Percentiles rank a stretch among this genome's conserved stretches.
Conservation (phyloP, 1,140 invertebrate species). For the Drosophila miranda region DNA sequence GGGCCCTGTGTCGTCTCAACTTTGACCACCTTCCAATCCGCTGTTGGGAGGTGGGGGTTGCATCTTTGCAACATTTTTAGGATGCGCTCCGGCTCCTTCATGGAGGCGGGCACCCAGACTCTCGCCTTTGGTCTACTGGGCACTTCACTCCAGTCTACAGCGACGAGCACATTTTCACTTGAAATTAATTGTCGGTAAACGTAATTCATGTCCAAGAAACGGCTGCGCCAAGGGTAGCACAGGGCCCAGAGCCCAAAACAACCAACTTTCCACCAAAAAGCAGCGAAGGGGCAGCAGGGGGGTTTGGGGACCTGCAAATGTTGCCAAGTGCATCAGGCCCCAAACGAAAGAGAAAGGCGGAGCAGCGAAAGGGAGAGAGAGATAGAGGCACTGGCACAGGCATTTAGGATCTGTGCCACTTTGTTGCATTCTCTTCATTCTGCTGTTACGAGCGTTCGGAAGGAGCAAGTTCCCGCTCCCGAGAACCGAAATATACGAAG, state of each 20-base stretch:
- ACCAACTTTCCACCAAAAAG: conserved; percentile 17
- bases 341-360: neutral
- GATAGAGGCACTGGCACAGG: conserved; percentile 3
- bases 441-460: neutral
- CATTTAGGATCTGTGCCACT: conserved; percentile 26
- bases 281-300: neutral
- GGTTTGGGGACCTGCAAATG: conserved; percentile 28
- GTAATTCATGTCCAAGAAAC: conserved; percentile 79
- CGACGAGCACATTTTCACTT: conserved; percentile 80
- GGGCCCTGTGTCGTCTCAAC: too few relatives aligned
- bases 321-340: conserved; percentile 43
- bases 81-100: too few relatives aligned
- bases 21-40: too few relatives aligned
- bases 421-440: conserved; percentile 32
- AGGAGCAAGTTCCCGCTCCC: too few relatives aligned
- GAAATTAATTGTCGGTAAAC: conserved; percentile 81
- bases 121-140: too few relatives aligned
- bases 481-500: too few relatives aligned
- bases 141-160: too few relatives aligned
- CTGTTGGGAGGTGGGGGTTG: too few relatives aligned
- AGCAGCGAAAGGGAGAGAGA: neutral
- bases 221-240: conserved; percentile 36
- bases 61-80: too few relatives aligned
- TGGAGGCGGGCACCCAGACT: too few relatives aligned
- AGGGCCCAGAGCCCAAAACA: neutral